Evolutionary conservation across 2,113 vertebrate species (phyloP), one percentile per base, ranked within the genome.

Genomic region (Bubalus kerabau): DNA sequence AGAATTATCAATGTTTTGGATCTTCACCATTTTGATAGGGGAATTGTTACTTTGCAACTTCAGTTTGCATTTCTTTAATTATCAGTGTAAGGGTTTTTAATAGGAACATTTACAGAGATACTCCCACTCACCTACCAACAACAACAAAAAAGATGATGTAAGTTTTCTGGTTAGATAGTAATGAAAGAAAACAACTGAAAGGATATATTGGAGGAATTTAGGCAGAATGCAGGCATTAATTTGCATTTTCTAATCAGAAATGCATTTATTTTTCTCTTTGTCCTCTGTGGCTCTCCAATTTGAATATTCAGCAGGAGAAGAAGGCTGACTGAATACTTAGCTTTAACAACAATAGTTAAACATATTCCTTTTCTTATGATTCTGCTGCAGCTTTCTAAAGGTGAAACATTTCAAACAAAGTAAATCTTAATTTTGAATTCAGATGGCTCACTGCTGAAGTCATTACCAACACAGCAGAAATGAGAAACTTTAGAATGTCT

Each of bases 201-300:
- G 48, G 80, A 71, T 91, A 71, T 95, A 94, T 87, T 95, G 91
- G 50, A 95, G 46, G 48, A 94, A 95, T 87, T 96, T 90, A 93
- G 71, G 43, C 87, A 98, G 89, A 96, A 97, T 76, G 26, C 78
- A 93, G 56, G 71, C 91, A 59, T 88, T 95, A 86, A 98, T 98
- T 97, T 98, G 91, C 94, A 95, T 98, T 98, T 98, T 84, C 86
- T 98, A 97, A 98, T 98, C 96, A 98, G 95, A 98, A 96, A 90
- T 93, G 93, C 95, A 97, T 97, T 98, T 98, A 97, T 98, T 98
- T 98, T 97, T 95, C 93, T 94, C 97, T 97, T 97, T 98, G 96
- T 97, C 95, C 93, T 89, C 62, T 81, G 48, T 87, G 46, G 90
- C 89, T 97, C 91, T 97, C 83, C 89, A 90, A 82, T 97, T 97